These are phyloP conservation scores for Pontoporia blainvillei DNA, from an alignment of 2,113 vertebrate genomes.

Conservation along the genomic window DNA sequence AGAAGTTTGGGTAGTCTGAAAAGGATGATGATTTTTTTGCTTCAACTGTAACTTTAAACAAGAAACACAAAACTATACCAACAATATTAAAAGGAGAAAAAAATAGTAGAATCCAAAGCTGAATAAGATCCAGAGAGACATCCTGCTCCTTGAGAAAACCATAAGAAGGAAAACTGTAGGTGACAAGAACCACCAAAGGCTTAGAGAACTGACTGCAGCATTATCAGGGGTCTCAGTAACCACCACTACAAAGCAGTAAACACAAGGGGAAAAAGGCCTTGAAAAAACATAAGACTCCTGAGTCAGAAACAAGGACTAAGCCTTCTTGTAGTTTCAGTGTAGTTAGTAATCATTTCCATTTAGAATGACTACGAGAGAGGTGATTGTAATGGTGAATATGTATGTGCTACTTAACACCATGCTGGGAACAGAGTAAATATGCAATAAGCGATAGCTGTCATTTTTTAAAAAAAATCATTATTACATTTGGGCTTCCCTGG, in stretches of 20 bases:
- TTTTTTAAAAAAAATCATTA: background rate
- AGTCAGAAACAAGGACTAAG: background rate
- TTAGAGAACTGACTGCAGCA: background rate
- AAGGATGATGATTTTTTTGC: background rate
- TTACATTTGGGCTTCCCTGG: background rate
- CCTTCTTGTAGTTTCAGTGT: background rate
- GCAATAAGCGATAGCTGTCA: background rate
- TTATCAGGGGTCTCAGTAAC: background rate
- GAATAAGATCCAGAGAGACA: background rate
- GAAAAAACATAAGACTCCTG: background rate
- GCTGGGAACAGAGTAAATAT: background rate
- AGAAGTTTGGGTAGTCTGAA: background rate
- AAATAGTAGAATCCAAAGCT: background rate
- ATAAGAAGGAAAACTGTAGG: background rate
- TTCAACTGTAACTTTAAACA: background rate
- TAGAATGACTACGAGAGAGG: background rate
- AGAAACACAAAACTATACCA: background rate
- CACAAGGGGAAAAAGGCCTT: background rate
- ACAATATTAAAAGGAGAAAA: background rate
- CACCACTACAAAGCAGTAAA: background rate
- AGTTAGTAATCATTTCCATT: background rate
- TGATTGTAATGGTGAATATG: background rate
- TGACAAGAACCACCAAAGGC: background rate
- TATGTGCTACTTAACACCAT: background rate
- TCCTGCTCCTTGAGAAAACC: background rate